Conservation (phyloP, 1,140 invertebrate genomes). For the Drosophila aff. region DNA sequence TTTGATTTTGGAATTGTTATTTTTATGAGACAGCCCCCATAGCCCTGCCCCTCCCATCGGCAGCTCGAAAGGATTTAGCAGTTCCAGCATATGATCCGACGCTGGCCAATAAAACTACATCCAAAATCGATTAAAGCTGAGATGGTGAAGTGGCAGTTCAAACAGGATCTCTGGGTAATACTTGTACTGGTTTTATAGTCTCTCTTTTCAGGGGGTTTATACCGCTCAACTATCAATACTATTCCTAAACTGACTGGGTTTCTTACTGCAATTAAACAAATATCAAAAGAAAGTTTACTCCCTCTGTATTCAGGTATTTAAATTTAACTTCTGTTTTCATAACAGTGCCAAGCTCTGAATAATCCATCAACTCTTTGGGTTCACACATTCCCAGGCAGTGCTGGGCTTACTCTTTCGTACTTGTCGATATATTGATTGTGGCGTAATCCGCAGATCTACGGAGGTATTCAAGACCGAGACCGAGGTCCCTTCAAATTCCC, state of each 20-base stretch:
- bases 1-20: constrained; percentile 75
- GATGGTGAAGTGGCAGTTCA: background rate
- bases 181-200: too few relatives aligned
- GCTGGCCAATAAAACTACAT: background rate
- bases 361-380: constrained; percentile 7
- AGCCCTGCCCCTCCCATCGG: background rate
- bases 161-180: background rate
- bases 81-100: constrained; percentile 9
- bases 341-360: background rate
- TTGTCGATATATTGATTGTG: constrained; percentile 49
- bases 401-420: background rate
- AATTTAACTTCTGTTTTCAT: background rate
- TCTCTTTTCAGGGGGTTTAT: background rate
- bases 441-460: constrained; percentile 28
- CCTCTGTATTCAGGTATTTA: too few relatives aligned
- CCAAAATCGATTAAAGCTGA: constrained; percentile 22
- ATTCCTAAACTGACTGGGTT: background rate
- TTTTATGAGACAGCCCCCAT: constrained; percentile 53
- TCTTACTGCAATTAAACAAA: background rate
- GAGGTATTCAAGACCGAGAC: background rate
- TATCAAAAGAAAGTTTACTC: too few relatives aligned
- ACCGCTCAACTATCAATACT: too few relatives aligned
- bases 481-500: constrained; percentile 26
- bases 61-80: constrained; percentile 31
- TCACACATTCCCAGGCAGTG: too few relatives aligned